Conservation (phyloP, 23 tunicate species). For the Ciona savignyi region DNA sequence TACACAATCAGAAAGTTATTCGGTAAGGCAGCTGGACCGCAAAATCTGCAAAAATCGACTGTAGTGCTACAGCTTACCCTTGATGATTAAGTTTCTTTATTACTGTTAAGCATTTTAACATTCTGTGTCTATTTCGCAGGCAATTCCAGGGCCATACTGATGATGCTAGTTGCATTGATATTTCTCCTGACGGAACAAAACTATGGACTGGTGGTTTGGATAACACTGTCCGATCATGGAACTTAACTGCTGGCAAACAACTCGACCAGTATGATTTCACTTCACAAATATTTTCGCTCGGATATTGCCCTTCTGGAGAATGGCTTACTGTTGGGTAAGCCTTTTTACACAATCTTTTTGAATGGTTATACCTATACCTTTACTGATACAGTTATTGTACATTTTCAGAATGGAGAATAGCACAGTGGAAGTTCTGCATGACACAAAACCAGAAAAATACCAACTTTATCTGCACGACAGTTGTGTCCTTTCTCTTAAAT, state of each 20-base stretch:
- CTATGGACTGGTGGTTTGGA: constrained; percentile 95
- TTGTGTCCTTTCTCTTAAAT: constrained; percentile 82
- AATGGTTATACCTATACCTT: too few relatives aligned
- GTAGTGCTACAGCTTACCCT: too few relatives aligned
- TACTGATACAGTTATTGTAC: not conserved
- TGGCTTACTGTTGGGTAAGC: constrained; percentile 98
- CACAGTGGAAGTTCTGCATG: constrained; percentile 76
- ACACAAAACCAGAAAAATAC: constrained; percentile 76
- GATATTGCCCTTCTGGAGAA: constrained; percentile 83
- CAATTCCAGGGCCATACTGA: constrained; percentile 93
- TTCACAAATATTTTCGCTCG: constrained; percentile 86
- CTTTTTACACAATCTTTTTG: not conserved
- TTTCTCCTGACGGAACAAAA: constrained; percentile 87
- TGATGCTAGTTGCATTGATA: constrained; percentile 90
- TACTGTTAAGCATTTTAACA: not conserved
- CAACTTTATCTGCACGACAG: constrained; percentile 80
- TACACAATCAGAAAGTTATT: constrained; percentile 52
- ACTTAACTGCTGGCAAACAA: constrained; percentile 67
- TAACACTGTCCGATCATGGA: constrained; percentile 93
- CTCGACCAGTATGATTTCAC: constrained; percentile 56
- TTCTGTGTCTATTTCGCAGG: constrained; percentile 11
- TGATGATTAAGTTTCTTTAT: not conserved
- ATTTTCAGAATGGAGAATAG: constrained; percentile 72
- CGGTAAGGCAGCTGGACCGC: too few relatives aligned
- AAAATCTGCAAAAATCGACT: too few relatives aligned